These are phyloP conservation scores for Meriones unguiculatus DNA, from an alignment of 2,113 vertebrate genomes.

Conservation along the genomic window DNA sequence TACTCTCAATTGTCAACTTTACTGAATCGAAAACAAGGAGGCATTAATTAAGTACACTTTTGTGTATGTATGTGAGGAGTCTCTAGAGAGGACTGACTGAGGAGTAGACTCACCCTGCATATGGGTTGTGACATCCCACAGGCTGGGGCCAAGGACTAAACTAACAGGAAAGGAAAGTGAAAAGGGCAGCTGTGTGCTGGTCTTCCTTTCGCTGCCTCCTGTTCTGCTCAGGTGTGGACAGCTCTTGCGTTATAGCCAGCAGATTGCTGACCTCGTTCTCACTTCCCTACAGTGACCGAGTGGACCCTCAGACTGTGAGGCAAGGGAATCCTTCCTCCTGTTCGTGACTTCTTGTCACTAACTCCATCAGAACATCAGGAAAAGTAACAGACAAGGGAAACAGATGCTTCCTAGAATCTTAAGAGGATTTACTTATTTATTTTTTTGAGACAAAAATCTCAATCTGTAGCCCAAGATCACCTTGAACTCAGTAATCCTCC, in stretches of 20 bases:
- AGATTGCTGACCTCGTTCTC: background rate
- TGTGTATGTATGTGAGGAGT: background rate
- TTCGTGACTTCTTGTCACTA: background rate
- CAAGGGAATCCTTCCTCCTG: background rate
- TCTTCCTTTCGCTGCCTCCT: background rate
- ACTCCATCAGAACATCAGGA: background rate
- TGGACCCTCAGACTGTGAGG: background rate
- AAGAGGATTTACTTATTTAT: background rate
- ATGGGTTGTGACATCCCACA: too few species aligned
- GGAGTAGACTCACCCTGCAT: background rate
- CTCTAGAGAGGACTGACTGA: background rate
- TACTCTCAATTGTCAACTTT: background rate
- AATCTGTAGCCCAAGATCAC: background rate
- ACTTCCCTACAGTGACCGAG: background rate
- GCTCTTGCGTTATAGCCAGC: background rate
- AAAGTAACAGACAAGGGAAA: background rate
- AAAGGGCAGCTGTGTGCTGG: background rate
- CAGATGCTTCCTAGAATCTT: background rate
- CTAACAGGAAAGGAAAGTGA: background rate
- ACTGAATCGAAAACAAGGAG: background rate
- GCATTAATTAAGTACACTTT: background rate
- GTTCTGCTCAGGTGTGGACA: too few species aligned
- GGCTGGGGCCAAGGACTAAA: background rate
- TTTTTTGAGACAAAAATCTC: background rate
- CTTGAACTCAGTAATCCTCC: background rate